Conservation (phyloP, 2,888 invertebrate genomes). For the Drosophila formosana region DNA sequence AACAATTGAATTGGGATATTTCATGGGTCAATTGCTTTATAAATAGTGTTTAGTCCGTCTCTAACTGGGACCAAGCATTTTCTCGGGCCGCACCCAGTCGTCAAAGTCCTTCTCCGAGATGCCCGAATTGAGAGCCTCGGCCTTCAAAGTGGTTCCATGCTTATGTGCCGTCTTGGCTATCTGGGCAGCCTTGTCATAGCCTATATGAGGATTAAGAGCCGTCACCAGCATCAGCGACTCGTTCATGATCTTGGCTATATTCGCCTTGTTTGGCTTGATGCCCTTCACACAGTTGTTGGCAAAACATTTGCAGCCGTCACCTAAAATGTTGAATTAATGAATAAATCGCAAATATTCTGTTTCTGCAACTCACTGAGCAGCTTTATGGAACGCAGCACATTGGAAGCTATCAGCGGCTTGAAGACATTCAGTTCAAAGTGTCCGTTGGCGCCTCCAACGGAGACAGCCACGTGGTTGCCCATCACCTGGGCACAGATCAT, state of each 20-base stretch:
- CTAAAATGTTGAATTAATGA: slow-evolving; percentile 72
- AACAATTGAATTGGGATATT: too few relatives aligned
- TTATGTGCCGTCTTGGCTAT: slow-evolving; percentile 98
- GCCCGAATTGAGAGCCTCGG: slow-evolving; percentile 93
- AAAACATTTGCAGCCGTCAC: slow-evolving; percentile 92
- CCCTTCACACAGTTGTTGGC: slow-evolving; percentile 94
- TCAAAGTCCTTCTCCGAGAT: slow-evolving; percentile 93
- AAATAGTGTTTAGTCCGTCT: not conserved
- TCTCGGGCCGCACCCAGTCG: slow-evolving; percentile 94
- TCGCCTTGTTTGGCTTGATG: slow-evolving; percentile 90
- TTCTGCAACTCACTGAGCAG: slow-evolving; percentile 88
- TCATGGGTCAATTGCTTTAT: not conserved
- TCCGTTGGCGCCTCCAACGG: slow-evolving; percentile 96
- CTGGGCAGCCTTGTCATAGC: slow-evolving; percentile 96
- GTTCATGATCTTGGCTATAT: slow-evolving; percentile 92
- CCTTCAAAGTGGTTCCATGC: slow-evolving; percentile 93
- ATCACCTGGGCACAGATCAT: slow-evolving; percentile 98
- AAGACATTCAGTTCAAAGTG: slow-evolving; percentile 99
- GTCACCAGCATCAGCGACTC: slow-evolving; percentile 99
- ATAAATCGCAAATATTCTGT: not conserved
- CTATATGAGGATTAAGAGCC: slow-evolving; percentile 97
- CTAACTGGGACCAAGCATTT: slow-evolving; percentile 94
- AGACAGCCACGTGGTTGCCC: slow-evolving; percentile 98
- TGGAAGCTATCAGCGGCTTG: slow-evolving; percentile 97
- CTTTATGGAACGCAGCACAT: slow-evolving; percentile 94